Conservation (phyloP, 2,113 vertebrate genomes). For the Strix uralensis region DNA sequence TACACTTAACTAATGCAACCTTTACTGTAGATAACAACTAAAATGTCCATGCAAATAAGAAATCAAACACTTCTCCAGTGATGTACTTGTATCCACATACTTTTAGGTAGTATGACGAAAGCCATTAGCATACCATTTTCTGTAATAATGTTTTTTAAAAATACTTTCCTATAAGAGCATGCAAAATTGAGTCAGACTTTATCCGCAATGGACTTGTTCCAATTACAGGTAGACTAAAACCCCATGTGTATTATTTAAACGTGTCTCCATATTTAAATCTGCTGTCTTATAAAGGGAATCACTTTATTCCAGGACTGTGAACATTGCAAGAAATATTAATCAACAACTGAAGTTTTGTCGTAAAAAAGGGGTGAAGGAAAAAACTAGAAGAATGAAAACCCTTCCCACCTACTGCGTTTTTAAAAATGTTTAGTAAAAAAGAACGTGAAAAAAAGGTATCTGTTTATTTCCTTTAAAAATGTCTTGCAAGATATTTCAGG, state of each 20-base stretch:
- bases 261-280: not conserved
- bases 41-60: not conserved
- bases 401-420: not conserved
- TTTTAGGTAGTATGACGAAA: not conserved
- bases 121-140: not conserved
- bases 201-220: not conserved
- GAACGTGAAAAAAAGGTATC: not conserved
- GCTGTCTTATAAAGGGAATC: not conserved
- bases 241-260: not conserved
- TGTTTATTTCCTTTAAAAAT: not conserved
- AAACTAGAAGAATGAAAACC: not conserved
- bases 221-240: not conserved
- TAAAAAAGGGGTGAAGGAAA: not conserved
- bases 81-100: not conserved
- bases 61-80: not conserved
- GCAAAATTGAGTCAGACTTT: not conserved
- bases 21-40: not conserved
- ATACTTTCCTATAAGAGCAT: not conserved
- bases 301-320: not conserved
- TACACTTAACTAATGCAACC: not conserved
- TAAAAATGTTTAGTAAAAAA: not conserved
- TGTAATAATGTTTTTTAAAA: not conserved
- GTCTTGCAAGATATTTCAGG: not conserved
- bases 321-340: not conserved
- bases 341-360: not conserved